Percentiles rank a stretch among this genome's conserved stretches.
phyloP scores from a whole-genome alignment of 2,797 vertebrate species.

The Enteromius unitaeniatus region DNA sequence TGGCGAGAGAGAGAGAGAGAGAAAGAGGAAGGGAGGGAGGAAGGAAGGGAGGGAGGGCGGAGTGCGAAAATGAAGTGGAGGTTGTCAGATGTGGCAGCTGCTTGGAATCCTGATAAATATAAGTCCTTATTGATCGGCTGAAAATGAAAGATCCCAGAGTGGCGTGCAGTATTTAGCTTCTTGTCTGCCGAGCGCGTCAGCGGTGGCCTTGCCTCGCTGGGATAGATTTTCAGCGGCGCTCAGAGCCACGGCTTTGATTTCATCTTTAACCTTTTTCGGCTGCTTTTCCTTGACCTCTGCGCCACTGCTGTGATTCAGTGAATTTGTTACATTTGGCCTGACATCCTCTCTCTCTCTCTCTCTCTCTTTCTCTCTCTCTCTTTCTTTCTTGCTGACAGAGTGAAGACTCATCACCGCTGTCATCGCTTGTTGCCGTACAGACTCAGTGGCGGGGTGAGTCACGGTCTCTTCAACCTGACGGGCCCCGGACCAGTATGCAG shows the following conservation, averaged over 20 bases:
- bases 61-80: conserved; percentile 96
- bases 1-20: conserved; percentile 44
- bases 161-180: conserved; percentile 98
- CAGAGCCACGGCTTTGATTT: conserved; percentile 90
- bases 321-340: conserved; percentile 93
- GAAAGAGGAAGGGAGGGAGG: conserved; percentile 50
- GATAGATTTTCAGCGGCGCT: conserved; percentile 95
- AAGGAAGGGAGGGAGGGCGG: conserved; percentile 65
- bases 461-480: conserved; percentile 84
- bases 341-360: conserved; percentile 65
- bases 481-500: conserved; percentile 96
- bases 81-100: conserved; percentile 99
- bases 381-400: conserved; percentile 79
- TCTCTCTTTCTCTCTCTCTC: conserved; percentile 40
- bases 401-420: conserved; percentile 79
- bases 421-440: conserved; percentile 78
- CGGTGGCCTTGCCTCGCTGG: conserved; percentile 90
- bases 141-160: conserved; percentile 99
- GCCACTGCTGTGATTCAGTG: conserved; percentile 81
- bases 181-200: conserved; percentile 92
- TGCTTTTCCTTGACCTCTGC: conserved; percentile 96
- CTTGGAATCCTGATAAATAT: conserved; percentile 99
- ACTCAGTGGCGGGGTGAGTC: conserved; percentile 77
- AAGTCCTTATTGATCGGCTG: conserved; percentile 99
- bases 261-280: conserved; percentile 98